Evolutionary conservation across 37 sponge, comb jelly and placozoan genomes (phyloP).

Genomic region (Agelas oroides): DNA sequence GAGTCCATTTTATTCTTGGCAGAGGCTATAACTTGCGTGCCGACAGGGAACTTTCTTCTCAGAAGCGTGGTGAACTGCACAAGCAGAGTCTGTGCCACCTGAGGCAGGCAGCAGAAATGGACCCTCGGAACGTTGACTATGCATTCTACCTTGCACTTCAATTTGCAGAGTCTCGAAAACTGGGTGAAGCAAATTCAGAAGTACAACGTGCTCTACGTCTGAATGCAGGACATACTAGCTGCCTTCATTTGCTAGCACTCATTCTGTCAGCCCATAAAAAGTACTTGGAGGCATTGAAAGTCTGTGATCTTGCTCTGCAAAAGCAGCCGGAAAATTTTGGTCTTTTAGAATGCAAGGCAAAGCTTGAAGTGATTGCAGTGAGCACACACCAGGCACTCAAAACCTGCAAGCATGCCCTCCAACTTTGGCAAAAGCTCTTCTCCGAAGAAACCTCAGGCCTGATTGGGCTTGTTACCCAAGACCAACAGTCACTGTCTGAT

Average conservation of each 20-base stretch:
- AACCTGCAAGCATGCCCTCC: constrained; percentile 61
- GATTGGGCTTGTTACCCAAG: constrained; percentile 50
- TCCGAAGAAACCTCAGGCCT: constrained; percentile 27
- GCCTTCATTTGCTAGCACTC: constrained; percentile 65
- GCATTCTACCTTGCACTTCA: constrained; percentile 55
- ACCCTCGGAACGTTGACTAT: constrained; percentile 39
- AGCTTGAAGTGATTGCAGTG: constrained; percentile 33
- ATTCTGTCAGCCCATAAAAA: constrained; percentile 57
- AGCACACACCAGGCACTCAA: constrained; percentile 46
- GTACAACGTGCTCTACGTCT: constrained; percentile 52
- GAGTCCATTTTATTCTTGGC: constrained; percentile 36
- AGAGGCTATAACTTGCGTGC: constrained; percentile 26
- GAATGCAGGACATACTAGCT: constrained; percentile 49
- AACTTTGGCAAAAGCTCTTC: constrained; percentile 58
- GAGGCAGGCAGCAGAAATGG: constrained; percentile 34
- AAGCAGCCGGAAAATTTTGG: constrained; percentile 67
- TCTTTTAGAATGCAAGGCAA: constrained; percentile 50
- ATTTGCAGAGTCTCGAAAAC: constrained; percentile 47
- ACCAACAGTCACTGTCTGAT: constrained; percentile 55
- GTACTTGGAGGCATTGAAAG: constrained; percentile 55
- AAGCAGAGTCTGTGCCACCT: constrained; percentile 38
- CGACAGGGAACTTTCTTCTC: constrained; percentile 33
- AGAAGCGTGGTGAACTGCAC: constrained; percentile 45
- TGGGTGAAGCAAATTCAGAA: constrained; percentile 39
- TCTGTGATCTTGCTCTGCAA: constrained; percentile 63